Evolutionary conservation across 2,888 invertebrate species (phyloP), one percentile per base, ranked within the genome.

Genomic region (Atethmia centrago): DNA sequence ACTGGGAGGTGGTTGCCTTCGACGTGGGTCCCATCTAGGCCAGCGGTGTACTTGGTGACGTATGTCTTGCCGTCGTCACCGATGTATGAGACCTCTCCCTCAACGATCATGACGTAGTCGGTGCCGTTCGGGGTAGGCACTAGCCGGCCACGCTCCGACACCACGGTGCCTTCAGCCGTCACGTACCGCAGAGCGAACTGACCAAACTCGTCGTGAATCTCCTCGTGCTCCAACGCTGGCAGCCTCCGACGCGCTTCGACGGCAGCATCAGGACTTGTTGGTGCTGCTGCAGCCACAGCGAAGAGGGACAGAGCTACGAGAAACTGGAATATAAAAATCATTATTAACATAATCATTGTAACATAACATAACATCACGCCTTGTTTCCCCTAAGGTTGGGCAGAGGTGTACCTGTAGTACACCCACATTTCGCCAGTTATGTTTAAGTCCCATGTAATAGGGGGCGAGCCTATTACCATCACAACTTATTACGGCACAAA

Each of bases 11-110:
- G 93, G 28, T 86, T 79, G n/a, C 90, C 93, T 72, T 92, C 90
- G 7, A 89, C 88, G 28, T 90, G 90, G 56, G 77, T 80, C 9
- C 94, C 94, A 55, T 93, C 89, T 12, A 91, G 83, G 2, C 92
- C 94, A 0, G 94, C 91, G 12, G 85, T 86, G 83, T 93, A 94
- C 78, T 92, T 92, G 3, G 93, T 93, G 61, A 91, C 82, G 85
- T 93, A 93, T n/a, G 87, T 90, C 82, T 92, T 88, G 58, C 94
- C 94, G 65, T 94, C 93, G 21, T 91, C 90, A 0, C 92, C 90
- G 7, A 93, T 85, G 88, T 88, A 94, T 21, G 90, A 90, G 53
- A 90, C 89, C 80, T 94, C 91, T 3, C 94, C 93, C 66, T 94
- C 93, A 3, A 88, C 78, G 19, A 93, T 85, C 47, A 94, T 89